Conservation (phyloP, 2,888 invertebrate genomes). For the Chorisops tibialis region DNA sequence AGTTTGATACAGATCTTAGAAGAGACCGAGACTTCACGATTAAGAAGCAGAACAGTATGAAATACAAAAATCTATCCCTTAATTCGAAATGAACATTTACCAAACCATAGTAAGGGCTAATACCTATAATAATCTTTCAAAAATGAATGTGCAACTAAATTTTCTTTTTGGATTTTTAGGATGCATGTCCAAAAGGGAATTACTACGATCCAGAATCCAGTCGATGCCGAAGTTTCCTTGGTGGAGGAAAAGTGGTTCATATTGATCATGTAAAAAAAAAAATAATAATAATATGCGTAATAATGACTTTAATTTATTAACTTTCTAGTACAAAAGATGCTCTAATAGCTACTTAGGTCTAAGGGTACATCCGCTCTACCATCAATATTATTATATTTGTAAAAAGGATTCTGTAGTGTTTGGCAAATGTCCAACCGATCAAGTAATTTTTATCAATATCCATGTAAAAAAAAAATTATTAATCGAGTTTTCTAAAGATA, state of each 20-base stretch:
- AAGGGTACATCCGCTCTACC: slow-evolving; percentile 48
- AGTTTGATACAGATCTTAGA: too few relatives aligned
- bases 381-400: slow-evolving; percentile 53
- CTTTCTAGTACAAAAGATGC: slow-evolving; percentile 46
- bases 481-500: slow-evolving; percentile 3
- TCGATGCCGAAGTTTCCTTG: slow-evolving; percentile 45
- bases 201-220: slow-evolving; percentile 45
- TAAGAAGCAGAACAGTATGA: too few relatives aligned
- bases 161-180: slow-evolving; percentile 27
- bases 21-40: too few relatives aligned
- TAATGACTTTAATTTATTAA: slow-evolving; percentile 10
- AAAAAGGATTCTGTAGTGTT: slow-evolving; percentile 48
- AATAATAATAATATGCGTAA: not conserved
- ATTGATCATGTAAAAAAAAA: slow-evolving; percentile 44
- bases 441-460: slow-evolving; percentile 6
- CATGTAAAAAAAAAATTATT: not conserved
- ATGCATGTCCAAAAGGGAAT: slow-evolving; percentile 37
- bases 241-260: slow-evolving; percentile 49
- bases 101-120: too few relatives aligned
- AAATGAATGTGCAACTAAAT: too few relatives aligned
- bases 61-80: too few relatives aligned
- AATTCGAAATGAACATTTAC: too few relatives aligned
- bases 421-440: slow-evolving; percentile 45
- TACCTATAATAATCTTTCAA: too few relatives aligned
- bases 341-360: slow-evolving; percentile 46